Base-by-base conservation (phyloP, 2,797 vertebrate species). In the Pipistrellus nathusii region DNA sequence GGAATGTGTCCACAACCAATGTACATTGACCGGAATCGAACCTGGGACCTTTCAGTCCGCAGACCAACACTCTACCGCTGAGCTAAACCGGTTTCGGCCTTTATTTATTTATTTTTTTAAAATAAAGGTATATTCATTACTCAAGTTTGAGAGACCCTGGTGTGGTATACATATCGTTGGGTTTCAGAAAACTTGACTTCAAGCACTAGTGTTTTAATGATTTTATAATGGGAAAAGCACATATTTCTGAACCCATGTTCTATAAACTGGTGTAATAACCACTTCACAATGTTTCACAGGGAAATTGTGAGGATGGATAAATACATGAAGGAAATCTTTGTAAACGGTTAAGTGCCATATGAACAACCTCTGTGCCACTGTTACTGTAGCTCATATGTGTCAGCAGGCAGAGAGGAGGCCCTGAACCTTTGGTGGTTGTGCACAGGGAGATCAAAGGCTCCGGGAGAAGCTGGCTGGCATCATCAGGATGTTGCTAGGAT, bases 111-210 rank as follows among this genome's bases (percentile, higher is more conserved):
- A 4, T 41, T 75, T n/a, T 76, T 75, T 84, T 77, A 44, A 2
- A 44, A 20, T n/a, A 73, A 64, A 3, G 32, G 27, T 46, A 78
- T n/a, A 88, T 2, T 35, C 2, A 75, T 59, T 64, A 46, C 51
- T 87, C 27, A 68, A 87, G n/a, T 73, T 75, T 88, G 38, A 95
- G 88, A 90, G 89, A 76, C 53, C 38, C 13, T 68, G 14, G 21
- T 77, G 13, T 81, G 69, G 10, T 44, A 44, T 35, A 66, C 66
- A 32, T 55, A 80, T 48, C 44, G 72, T 12, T 94, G n/a, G 21
- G 57, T 86, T 90, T 87, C 69, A 88, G 72, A 85, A 90, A 90
- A 72, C n/a, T 23, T 82, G 35, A 90, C 35, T 32, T 88, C 51
- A 76, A 85, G 5, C 25, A 59, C 35, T 59, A 59, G 30, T 85